phyloP scores from a whole-genome alignment of 2,113 vertebrate species.

The Perca schrenkii region DNA sequence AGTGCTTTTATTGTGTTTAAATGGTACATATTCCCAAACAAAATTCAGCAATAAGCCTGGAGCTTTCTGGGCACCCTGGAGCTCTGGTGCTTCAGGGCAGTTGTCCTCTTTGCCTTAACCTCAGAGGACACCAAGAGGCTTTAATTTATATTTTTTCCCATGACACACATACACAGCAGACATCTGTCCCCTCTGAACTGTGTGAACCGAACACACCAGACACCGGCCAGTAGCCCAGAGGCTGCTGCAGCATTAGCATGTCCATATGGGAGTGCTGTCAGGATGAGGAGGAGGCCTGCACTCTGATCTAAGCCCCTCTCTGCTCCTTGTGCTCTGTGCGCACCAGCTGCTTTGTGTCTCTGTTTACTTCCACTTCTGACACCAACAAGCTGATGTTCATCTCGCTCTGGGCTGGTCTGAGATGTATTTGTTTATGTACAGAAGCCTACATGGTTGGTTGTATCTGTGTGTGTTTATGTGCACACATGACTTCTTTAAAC shows the following conservation, averaged over 20 bases:
- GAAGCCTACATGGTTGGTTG: background rate
- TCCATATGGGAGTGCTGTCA: slow-evolving; percentile 53
- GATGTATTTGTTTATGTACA: background rate
- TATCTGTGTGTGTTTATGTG: background rate
- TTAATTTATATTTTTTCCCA: slow-evolving; percentile 32
- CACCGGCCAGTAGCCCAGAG: slow-evolving; percentile 18
- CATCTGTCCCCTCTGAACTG: background rate
- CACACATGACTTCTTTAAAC: background rate
- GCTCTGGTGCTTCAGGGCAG: background rate
- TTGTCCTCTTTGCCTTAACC: background rate
- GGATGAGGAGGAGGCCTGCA: slow-evolving; percentile 16
- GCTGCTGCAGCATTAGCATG: slow-evolving; percentile 15
- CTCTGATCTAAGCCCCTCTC: slow-evolving; percentile 33
- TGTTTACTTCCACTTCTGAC: slow-evolving; percentile 1
- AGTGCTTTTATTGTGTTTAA: background rate
- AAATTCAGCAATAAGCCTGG: background rate
- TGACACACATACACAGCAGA: slow-evolving; percentile 1
- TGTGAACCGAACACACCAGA: slow-evolving; percentile 22
- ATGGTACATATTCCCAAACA: background rate
- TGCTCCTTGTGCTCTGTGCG: slow-evolving; percentile 15
- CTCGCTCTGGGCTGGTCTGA: background rate
- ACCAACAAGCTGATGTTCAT: background rate
- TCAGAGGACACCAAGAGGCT: slow-evolving; percentile 18
- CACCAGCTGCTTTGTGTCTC: slow-evolving; percentile 47
- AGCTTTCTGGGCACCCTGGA: background rate